These are phyloP conservation scores for Bellardia bayeri DNA, from an alignment of 2,888 invertebrate species.

Conservation along the genomic window DNA sequence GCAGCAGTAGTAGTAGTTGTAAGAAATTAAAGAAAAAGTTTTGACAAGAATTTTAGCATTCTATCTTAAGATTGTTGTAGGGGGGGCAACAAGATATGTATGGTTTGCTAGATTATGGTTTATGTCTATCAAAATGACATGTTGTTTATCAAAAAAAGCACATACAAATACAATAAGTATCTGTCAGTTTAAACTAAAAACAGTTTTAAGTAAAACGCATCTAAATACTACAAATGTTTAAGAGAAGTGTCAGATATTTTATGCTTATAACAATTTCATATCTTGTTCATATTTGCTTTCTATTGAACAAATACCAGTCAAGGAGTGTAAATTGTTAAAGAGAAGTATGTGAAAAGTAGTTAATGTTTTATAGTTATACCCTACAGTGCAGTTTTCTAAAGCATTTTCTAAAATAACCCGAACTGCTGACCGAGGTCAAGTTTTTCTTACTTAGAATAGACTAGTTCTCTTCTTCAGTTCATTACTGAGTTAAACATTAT, in stretches of 20 bases:
- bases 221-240: conserved; percentile 28
- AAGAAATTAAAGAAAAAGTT: conserved; percentile 57
- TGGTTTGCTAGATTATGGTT: conserved; percentile 82
- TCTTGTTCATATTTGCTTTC: background rate
- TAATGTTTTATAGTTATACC: too few relatives aligned
- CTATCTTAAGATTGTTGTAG: background rate
- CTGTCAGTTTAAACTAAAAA: conserved; percentile 37
- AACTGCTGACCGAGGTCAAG: too few relatives aligned
- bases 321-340: conserved; percentile 75
- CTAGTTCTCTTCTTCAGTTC: too few relatives aligned
- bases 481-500: too few relatives aligned
- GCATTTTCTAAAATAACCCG: too few relatives aligned
- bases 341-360: too few relatives aligned
- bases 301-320: conserved; percentile 77
- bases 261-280: background rate
- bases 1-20: background rate
- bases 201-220: conserved; percentile 22
- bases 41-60: background rate
- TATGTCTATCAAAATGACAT: conserved; percentile 83
- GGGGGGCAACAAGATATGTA: too few relatives aligned
- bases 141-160: conserved; percentile 82
- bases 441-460: too few relatives aligned
- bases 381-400: too few relatives aligned
- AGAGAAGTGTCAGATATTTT: background rate
- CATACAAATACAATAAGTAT: conserved; percentile 13